Evolutionary conservation across 1,140 invertebrate species (phyloP).

Genomic region (Vollenhovia emeryi): DNA sequence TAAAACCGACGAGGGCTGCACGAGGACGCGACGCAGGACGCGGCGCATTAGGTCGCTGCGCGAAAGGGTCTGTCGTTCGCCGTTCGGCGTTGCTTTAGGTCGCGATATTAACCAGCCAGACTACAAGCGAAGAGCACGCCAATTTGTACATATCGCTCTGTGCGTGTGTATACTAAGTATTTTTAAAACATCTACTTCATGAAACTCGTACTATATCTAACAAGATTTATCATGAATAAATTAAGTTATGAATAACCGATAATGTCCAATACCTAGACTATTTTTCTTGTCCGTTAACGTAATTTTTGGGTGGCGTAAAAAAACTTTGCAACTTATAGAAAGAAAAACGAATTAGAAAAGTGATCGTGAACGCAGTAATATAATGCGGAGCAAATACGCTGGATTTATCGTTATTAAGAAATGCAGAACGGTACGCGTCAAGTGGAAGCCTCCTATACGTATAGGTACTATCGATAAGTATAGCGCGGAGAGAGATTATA

Average conservation of each 20-base stretch:
- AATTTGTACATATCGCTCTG: neutral
- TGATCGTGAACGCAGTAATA: neutral
- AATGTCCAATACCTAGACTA: neutral
- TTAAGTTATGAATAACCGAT: neutral
- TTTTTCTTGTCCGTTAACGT: neutral
- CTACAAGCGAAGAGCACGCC: neutral
- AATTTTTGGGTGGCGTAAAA: neutral
- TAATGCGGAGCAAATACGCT: neutral
- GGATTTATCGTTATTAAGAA: slow-evolving; percentile 52
- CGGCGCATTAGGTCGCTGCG: slow-evolving; percentile 18
- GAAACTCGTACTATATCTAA: too few species aligned
- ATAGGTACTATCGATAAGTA: slow-evolving; percentile 67
- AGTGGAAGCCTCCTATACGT: slow-evolving; percentile 46
- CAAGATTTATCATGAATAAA: neutral
- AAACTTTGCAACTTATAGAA: neutral
- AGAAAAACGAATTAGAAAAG: neutral
- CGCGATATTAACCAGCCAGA: neutral
- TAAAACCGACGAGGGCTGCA: slow-evolving; percentile 68
- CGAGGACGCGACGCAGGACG: slow-evolving; percentile 21
- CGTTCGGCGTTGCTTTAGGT: neutral
- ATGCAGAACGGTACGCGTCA: slow-evolving; percentile 20
- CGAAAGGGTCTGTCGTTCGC: slow-evolving; percentile 24
- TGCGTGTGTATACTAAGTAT: too few species aligned
- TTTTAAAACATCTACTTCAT: too few species aligned
- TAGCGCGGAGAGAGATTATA: slow-evolving; percentile 59